Conservation (phyloP, 2,888 invertebrate genomes). For the Limnephilus rhombicus region DNA sequence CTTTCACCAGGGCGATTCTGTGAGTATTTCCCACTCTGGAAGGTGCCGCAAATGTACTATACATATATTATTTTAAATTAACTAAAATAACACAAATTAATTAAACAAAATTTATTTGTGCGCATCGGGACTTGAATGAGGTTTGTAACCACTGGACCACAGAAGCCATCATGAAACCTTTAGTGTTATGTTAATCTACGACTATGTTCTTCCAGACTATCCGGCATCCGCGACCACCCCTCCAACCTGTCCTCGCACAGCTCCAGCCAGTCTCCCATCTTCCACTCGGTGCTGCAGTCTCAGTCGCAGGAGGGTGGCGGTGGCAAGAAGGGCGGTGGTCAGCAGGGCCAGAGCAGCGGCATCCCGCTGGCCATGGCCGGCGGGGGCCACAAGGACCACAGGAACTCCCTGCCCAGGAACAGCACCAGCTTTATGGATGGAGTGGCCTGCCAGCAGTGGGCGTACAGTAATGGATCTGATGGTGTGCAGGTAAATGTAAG, state of each 20-base stretch:
- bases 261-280: conserved; percentile 74
- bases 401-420: conserved; percentile 70
- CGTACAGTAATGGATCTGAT: conserved; percentile 66
- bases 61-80: no score
- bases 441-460: conserved; percentile 74
- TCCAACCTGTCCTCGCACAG: conserved; percentile 72
- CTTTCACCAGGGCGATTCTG: no score
- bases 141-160: no score
- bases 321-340: conserved; percentile 73
- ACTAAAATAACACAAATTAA: no score
- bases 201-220: conserved; percentile 65
- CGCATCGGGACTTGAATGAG: no score
- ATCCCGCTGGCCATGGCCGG: conserved; percentile 72
- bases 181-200: neutral
- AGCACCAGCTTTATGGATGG: conserved; percentile 71
- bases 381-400: conserved; percentile 71
- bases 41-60: no score
- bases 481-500: conserved; percentile 73
- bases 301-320: neutral
- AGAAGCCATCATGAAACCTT: neutral
- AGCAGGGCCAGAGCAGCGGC: conserved; percentile 72
- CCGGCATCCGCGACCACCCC: conserved; percentile 69
- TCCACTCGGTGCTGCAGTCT: conserved; percentile 68
- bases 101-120: no score
- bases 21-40: no score